These are phyloP conservation scores for Steromphala cineraria DNA, from an alignment of 2,888 invertebrate species.

Conservation along the genomic window DNA sequence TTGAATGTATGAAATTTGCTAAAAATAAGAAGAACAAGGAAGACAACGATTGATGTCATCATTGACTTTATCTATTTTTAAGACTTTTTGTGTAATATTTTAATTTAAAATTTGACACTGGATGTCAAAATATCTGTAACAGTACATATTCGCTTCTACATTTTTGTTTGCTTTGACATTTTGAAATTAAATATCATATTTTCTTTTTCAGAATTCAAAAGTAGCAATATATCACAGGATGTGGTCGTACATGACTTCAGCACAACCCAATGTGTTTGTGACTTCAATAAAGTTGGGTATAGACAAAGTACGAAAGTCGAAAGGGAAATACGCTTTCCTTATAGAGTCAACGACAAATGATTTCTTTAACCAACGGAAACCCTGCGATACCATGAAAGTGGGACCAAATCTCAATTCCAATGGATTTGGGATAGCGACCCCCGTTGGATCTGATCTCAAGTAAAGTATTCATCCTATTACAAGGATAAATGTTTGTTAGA, in stretches of 20 bases:
- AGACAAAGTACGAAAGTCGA: conserved; percentile 83
- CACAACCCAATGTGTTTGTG: conserved; percentile 83
- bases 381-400: conserved; percentile 80
- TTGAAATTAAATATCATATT: not conserved
- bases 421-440: conserved; percentile 91
- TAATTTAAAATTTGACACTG: not conserved
- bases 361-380: conserved; percentile 90
- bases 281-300: conserved; percentile 89
- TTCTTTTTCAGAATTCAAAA: conserved; percentile 84
- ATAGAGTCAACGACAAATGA: conserved; percentile 81
- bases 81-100: not conserved
- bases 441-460: conserved; percentile 61
- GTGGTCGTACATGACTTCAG: conserved; percentile 94
- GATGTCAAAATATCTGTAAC: not conserved
- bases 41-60: too few species aligned
- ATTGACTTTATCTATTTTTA: too few species aligned
- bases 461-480: conserved; percentile 2
- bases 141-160: not conserved
- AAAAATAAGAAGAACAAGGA: too few species aligned
- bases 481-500: too few species aligned
- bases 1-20: too few species aligned
- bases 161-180: not conserved
- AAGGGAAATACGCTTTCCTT: conserved; percentile 78
- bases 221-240: conserved; percentile 91
- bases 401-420: conserved; percentile 88